These are phyloP conservation scores for Micoletzkya japonica DNA, from an alignment of 2,888 invertebrate species.

Conservation along the genomic window DNA sequence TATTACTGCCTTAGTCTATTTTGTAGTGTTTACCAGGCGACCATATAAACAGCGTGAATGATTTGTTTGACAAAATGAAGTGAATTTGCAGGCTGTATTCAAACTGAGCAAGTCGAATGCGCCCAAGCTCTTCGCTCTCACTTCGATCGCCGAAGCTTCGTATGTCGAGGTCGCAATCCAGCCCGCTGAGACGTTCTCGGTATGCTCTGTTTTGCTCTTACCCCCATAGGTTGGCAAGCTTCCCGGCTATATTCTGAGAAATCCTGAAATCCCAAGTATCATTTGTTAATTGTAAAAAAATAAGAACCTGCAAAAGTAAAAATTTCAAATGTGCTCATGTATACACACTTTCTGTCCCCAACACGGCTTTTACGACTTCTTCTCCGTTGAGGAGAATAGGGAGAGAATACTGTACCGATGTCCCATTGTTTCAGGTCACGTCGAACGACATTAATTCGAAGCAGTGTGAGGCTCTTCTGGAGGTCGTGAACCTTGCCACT, in stretches of 20 bases:
- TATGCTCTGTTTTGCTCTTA: not conserved
- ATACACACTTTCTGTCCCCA: too few relatives aligned
- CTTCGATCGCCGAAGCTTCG: not conserved
- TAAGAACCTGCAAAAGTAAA: too few relatives aligned
- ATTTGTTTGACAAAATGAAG: too few relatives aligned
- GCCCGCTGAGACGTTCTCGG: slow-evolving; percentile 2
- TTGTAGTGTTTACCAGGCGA: too few relatives aligned
- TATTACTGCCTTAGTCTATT: too few relatives aligned
- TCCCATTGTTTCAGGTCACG: not conserved
- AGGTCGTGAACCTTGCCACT: slow-evolving; percentile 2
- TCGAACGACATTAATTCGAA: not conserved
- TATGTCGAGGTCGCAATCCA: slow-evolving; percentile 3
- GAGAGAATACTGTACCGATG: not conserved
- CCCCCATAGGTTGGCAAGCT: too few relatives aligned
- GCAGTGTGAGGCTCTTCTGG: not conserved
- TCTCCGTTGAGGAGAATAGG: not conserved
- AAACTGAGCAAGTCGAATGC: not conserved
- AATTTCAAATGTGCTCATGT: too few relatives aligned
- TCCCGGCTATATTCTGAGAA: too few relatives aligned
- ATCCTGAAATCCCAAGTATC: too few relatives aligned
- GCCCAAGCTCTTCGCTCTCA: slow-evolving; percentile 12
- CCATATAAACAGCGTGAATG: too few relatives aligned
- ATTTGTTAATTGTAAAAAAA: too few relatives aligned
- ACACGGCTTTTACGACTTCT: too few relatives aligned
- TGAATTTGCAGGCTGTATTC: not conserved